Conservation (phyloP, 2,113 vertebrate species). For the Sminthopsis crassicaudata region DNA sequence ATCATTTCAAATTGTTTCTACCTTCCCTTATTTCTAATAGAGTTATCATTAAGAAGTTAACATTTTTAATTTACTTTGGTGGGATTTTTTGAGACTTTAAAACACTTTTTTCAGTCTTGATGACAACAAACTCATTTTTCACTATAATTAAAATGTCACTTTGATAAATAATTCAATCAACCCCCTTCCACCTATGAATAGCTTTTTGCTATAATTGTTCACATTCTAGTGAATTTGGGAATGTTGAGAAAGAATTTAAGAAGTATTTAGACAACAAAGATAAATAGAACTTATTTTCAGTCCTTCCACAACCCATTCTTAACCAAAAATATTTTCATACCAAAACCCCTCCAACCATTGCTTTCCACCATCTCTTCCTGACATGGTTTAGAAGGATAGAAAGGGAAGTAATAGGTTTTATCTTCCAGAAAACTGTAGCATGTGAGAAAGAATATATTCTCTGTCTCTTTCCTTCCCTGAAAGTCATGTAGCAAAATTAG, state of each 20-base stretch:
- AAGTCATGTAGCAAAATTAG: neutral
- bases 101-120: slow-evolving; percentile 43
- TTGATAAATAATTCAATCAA: slow-evolving; percentile 81
- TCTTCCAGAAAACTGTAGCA: neutral
- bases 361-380: slow-evolving; percentile 16
- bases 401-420: rapidly evolving
- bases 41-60: slow-evolving; percentile 33
- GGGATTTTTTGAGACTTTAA: slow-evolving; percentile 25
- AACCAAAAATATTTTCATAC: slow-evolving; percentile 1
- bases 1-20: slow-evolving; percentile 7
- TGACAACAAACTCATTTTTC: slow-evolving; percentile 79
- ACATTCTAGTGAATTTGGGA: slow-evolving; percentile 73
- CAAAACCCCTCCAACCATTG: neutral
- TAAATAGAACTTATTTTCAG: slow-evolving; percentile 53
- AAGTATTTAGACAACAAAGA: slow-evolving; percentile 78
- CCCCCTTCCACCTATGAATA: slow-evolving; percentile 77
- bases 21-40: slow-evolving; percentile 22
- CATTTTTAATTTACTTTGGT: slow-evolving; percentile 47
- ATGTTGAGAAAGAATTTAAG: slow-evolving; percentile 72
- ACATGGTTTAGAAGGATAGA: neutral
- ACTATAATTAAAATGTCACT: slow-evolving; percentile 81
- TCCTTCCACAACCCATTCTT: slow-evolving; percentile 63
- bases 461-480: neutral
- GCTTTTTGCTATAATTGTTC: slow-evolving; percentile 73
- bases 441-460: neutral